Base-by-base conservation (phyloP, 2,888 invertebrate species). In the Leucoptera coffeella region DNA sequence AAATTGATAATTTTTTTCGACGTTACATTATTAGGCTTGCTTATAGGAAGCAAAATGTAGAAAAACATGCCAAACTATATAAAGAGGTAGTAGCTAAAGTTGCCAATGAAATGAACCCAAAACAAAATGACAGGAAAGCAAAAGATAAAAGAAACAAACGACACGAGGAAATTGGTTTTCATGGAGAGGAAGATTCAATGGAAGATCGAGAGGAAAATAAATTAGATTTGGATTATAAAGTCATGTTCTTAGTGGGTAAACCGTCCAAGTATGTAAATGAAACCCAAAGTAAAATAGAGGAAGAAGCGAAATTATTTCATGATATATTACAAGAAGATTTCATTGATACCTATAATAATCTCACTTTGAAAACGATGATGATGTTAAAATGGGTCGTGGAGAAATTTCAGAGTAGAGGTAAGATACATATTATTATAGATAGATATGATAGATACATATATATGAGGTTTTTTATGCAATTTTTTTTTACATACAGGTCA, bases 321-420 rank as follows among this genome's bases (percentile, higher is more conserved):
- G 90, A 91, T 50, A 74, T 91, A 8, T 81, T 91, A 26, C 87
- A 90, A 53, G 89, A 89, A 46, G 79, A 77, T 22, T 91, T 91
- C 46, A 51, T 82, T 20, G 91, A 91, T 50, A 80, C 85, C 0
- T 90, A 91, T 46, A 85, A 89, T 50, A 91, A 91, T 73, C 67
- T 90, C 35, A 91, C 90, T 0, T 45, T 91, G 14, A 91, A 91
- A 48, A 85, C 88, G 23, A 79, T 88, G 8, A 82, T 87, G 79
- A 78, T 90, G 73, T 48, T 91, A 29, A 90, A 90, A 47, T 84
- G 88, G 82, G 80, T 85, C 12, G 78, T 74, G 4, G 74, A 72
- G 20, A 77, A 80, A 38, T 90, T 90, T 42, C 58, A 67, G 26
- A 62, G 64, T 19, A n/a, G n/a, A n/a, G n/a, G n/a, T n/a, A n/a